Evolutionary conservation across 2,113 vertebrate species (phyloP), one percentile per base, ranked within the genome.

Genomic region (Thamnaconus septentrionalis): DNA sequence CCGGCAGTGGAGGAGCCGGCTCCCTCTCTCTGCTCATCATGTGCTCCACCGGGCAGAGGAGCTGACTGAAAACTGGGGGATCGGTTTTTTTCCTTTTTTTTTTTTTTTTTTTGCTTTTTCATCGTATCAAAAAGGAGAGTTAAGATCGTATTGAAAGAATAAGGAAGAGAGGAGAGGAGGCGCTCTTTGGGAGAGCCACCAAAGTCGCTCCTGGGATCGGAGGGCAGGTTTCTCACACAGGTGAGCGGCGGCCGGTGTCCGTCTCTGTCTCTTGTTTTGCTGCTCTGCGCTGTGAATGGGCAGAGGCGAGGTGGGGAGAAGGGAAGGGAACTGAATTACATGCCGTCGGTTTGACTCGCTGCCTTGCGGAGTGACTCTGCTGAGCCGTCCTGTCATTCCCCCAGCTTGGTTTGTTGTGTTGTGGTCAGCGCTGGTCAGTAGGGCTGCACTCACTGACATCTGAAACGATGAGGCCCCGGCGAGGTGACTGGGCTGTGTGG

Each of bases 201-300:
- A 48, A 41, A 41, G 49, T 12, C 56, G 49, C 73, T 63, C 6
- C 18, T 31, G 18, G 18, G 18, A 31, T 31, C 18, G 18, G 51
- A 78, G 59, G 53, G 71, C 70, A 68, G 73, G 79, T 55, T 75
- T 81, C 56, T 76, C 45, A 12, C 61, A 68, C 66, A 87, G 81
- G 79, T 86, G 56, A 31, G 78, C 53, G 3, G 18, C 18, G 18
- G 2, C 18, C 18, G 18, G 18, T 31, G 18, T 31, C 18, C 2
- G 18, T 31, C 18, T 31, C 18, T 31, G 18, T 31, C 18, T 1
- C 18, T 31, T 31, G 18, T 31, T 31, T 31, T 31, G 18, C 18
- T 31, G 18, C 18, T 31, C 18, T 31, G 18, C 18, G 18, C 18
- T 31, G 18, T 31, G 18, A 31, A 31, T 31, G 18, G 18, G 18